These are phyloP conservation scores for Aptenodytes forsteri DNA, from an alignment of 2,113 vertebrate genomes.

Conservation along the genomic window DNA sequence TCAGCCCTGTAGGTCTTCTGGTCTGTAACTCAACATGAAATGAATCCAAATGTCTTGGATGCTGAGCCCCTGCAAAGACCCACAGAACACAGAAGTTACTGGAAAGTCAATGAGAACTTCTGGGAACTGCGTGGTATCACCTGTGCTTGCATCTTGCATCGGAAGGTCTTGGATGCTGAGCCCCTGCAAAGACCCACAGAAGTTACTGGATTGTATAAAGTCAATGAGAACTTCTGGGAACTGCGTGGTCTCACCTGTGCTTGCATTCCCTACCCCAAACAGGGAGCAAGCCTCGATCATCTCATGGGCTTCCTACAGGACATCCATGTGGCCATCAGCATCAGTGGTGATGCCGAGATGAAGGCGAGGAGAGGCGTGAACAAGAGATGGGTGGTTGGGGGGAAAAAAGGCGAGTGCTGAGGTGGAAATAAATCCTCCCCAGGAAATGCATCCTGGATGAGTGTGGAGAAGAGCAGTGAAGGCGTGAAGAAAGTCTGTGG, in stretches of 20 bases:
- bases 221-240: background rate
- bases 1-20: background rate
- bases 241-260: background rate
- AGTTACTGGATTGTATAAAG: background rate
- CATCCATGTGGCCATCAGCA: rapidly evolving
- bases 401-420: background rate
- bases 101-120: background rate
- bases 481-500: background rate
- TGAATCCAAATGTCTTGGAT: background rate
- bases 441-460: background rate
- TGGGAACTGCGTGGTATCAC: background rate
- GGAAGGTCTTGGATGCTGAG: background rate
- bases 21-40: background rate
- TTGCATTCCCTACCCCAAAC: background rate
- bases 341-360: background rate
- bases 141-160: too few relatives aligned
- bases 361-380: rapidly evolving
- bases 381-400: background rate
- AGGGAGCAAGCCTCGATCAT: background rate
- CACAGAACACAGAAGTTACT: background rate
- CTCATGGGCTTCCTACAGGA: background rate
- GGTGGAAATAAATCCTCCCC: background rate
- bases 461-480: background rate
- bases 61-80: background rate
- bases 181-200: background rate